Base-by-base conservation (phyloP, 2,888 invertebrate genomes). In the Phortica okadai region DNA sequence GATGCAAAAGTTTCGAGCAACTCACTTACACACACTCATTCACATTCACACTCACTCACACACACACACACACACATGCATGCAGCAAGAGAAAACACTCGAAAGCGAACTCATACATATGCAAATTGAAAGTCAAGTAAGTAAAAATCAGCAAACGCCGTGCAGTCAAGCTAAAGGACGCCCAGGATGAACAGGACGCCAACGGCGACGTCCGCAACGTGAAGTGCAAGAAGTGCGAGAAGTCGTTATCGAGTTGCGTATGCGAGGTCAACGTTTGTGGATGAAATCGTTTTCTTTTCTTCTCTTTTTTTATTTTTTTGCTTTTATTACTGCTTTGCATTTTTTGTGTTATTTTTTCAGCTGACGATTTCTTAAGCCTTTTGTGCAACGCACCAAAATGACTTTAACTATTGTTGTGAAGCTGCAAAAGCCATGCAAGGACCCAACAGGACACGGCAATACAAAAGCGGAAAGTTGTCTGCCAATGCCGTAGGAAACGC, bases 61-160 rank as follows among this genome's bases (percentile, higher is more conserved):
- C 54, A 74, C 66, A n/a, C 21, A 25, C 21, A 62, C 21, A 21
- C 62, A n/a, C 21, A 62, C 62, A 62, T 7, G 25, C 62, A 62
- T n/a, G 25, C 21, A 25, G 69, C 62, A 62, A 11, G 62, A 1
- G 56, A 62, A 62, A 11, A 25, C 62, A 11, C 11, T 21, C 21
- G 62, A 25, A 16, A 62, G 62, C 42, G 16, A 11, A 56, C 75
- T 75, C 70, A 75, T 75, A 45, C 75, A 75, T 75, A 75, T 75
- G 75, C 75, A 75, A 75, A 75, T 75, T 75, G 69, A 45, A 67
- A 44, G 74, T 74, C 41, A 62, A 58, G 54, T 70, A 70, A 42
- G 54, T 54, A 54, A 70, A 70, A 70, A 74, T 45, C 74, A 16
- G 45, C 16, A 72, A 64, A 45, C 44, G 45, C 42, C 42, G 33